phyloP scores from a whole-genome alignment of 2,888 invertebrate species.

The Coenonympha glycerion region DNA sequence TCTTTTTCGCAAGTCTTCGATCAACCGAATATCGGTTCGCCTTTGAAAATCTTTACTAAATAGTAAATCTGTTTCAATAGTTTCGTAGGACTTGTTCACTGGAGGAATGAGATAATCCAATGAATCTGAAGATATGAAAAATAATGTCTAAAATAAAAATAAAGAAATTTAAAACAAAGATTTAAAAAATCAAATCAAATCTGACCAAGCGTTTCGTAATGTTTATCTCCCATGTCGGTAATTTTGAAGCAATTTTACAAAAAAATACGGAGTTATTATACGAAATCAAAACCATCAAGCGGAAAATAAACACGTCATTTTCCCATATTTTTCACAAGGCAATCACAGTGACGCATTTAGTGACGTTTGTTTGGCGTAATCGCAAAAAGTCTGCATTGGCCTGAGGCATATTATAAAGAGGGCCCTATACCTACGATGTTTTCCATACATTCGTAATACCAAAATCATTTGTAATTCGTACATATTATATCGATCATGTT shows the following conservation, averaged over 20 bases:
- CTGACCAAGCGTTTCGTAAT: slow-evolving; percentile 47
- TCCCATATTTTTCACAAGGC: too few species aligned
- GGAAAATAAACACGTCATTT: slow-evolving; percentile 18
- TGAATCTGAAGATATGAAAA: slow-evolving; percentile 46
- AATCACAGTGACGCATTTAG: too few species aligned
- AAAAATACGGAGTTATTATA: too few species aligned
- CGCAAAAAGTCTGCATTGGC: too few species aligned
- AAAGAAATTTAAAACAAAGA: slow-evolving; percentile 13
- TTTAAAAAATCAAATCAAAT: slow-evolving; percentile 13
- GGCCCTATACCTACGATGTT: too few species aligned
- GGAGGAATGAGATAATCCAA: slow-evolving; percentile 49
- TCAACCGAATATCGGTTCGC: slow-evolving; percentile 17
- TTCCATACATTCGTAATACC: too few species aligned
- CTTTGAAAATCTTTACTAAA: slow-evolving; percentile 13
- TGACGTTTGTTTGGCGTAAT: too few species aligned
- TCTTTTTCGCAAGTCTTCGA: slow-evolving; percentile 26
- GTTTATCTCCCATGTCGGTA: slow-evolving; percentile 43
- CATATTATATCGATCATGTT: too few species aligned
- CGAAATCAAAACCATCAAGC: too few species aligned
- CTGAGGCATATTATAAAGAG: too few species aligned
- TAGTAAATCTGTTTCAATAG: slow-evolving; percentile 14
- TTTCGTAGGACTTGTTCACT: slow-evolving; percentile 35
- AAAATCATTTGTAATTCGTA: too few species aligned
- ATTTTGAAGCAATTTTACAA: slow-evolving; percentile 19
- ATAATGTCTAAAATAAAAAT: slow-evolving; percentile 25